Conservation (phyloP, 2,888 invertebrate species). For the Heliconius sara region DNA sequence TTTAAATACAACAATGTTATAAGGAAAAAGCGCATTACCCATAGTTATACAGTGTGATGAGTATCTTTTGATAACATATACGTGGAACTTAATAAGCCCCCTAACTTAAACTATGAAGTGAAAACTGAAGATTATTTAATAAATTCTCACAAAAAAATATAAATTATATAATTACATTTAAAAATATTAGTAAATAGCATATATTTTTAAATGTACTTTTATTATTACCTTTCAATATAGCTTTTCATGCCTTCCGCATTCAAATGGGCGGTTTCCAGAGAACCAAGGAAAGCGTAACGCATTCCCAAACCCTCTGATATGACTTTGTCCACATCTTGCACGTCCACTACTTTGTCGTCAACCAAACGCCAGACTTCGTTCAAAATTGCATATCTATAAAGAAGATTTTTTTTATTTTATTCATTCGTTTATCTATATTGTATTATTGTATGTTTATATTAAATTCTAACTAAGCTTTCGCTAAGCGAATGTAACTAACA, state of each 20-base stretch:
- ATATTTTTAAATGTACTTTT: not conserved
- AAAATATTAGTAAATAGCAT: not conserved
- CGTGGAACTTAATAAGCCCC: too few species aligned
- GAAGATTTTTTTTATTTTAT: not conserved
- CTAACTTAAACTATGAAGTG: too few species aligned
- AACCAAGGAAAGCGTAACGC: constrained; percentile 97
- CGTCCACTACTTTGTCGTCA: constrained; percentile 91
- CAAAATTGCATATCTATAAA: constrained; percentile 91
- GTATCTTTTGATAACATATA: too few species aligned
- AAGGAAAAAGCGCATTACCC: too few species aligned
- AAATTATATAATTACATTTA: not conserved
- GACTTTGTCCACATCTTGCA: constrained; percentile 95
- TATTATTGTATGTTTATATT: not conserved
- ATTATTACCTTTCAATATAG: constrained; percentile 82
- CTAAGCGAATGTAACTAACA: not conserved
- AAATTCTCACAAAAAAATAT: too few species aligned
- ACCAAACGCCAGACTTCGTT: constrained; percentile 97
- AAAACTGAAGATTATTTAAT: too few species aligned
- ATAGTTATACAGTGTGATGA: too few species aligned
- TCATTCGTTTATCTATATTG: not conserved
- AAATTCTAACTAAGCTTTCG: not conserved
- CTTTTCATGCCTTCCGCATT: constrained; percentile 94
- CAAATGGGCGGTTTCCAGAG: constrained; percentile 95
- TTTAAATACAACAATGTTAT: too few species aligned
- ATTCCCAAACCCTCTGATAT: constrained; percentile 97